Evolutionary conservation across 1,140 invertebrate genomes (phyloP).

Genomic region (Drosophila paulistorum): DNA sequence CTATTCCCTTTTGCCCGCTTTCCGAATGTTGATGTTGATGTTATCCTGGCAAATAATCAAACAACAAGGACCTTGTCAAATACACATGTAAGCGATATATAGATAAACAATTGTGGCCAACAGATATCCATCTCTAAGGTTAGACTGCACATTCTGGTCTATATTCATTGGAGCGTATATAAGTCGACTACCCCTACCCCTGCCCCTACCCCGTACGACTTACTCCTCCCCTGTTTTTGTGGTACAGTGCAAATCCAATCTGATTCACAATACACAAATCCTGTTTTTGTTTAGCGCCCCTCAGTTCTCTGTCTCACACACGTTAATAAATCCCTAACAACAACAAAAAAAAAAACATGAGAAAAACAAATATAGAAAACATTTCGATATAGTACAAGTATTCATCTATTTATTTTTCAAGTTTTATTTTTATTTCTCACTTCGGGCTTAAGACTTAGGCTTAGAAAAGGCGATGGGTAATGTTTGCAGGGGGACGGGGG

Average conservation of each 20-base stretch:
- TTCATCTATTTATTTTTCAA: slow-evolving; percentile 11
- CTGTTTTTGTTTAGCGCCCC: slow-evolving; percentile 65
- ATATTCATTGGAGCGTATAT: slow-evolving; percentile 58
- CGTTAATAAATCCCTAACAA: slow-evolving; percentile 36
- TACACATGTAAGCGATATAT: slow-evolving; percentile 70
- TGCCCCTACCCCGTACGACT: neutral
- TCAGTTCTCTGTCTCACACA: slow-evolving; percentile 25
- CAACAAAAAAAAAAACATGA: slow-evolving; percentile 22
- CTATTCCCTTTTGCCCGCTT: slow-evolving; percentile 18
- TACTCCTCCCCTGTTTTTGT: neutral
- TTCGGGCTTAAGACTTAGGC: slow-evolving; percentile 1
- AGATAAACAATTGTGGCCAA: slow-evolving; percentile 38
- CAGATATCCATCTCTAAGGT: slow-evolving; percentile 16
- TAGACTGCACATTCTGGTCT: slow-evolving; percentile 18
- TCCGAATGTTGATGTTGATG: slow-evolving; percentile 61
- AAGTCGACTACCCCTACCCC: slow-evolving; percentile 47
- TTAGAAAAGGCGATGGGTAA: neutral
- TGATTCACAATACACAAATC: slow-evolving; percentile 69
- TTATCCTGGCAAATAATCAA: slow-evolving; percentile 78
- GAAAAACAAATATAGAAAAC: slow-evolving; percentile 14
- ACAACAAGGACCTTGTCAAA: slow-evolving; percentile 72
- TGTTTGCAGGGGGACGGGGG: neutral
- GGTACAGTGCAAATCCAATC: slow-evolving; percentile 68
- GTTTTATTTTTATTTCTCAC: slow-evolving; percentile 10
- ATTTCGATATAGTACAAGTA: neutral